Conservation (phyloP, 2,113 vertebrate genomes). For the Columbina picui region DNA sequence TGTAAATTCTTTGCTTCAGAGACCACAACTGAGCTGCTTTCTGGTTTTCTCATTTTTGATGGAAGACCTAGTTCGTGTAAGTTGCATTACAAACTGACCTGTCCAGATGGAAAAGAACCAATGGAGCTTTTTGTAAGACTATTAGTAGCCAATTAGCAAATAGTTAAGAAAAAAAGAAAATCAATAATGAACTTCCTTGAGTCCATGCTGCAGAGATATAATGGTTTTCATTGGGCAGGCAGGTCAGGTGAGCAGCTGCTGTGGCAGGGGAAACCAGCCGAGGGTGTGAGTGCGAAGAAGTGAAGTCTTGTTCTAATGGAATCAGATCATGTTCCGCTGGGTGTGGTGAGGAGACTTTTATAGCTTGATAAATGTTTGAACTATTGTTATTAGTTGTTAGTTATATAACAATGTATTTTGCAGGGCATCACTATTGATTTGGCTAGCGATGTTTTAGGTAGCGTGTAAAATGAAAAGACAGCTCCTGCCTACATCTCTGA, state of each 20-base stretch:
- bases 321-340: neutral
- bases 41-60: neutral
- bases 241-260: neutral
- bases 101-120: neutral
- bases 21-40: neutral
- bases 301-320: neutral
- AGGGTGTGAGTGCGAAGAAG: neutral
- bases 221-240: neutral
- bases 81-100: neutral
- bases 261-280: neutral
- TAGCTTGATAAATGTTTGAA: constrained; percentile 12
- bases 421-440: neutral
- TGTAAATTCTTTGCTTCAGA: neutral
- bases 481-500: neutral
- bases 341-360: neutral
- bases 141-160: neutral
- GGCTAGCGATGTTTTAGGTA: neutral
- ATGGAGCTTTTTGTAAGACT: neutral
- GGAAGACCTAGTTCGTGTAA: neutral
- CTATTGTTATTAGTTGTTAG: neutral
- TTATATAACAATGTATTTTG: neutral
- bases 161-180: neutral
- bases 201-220: neutral
- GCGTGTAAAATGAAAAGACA: neutral
- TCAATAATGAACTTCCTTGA: neutral